These are phyloP conservation scores for Panulirus ornatus DNA, from an alignment of 1,140 invertebrate species.

Conservation along the genomic window DNA sequence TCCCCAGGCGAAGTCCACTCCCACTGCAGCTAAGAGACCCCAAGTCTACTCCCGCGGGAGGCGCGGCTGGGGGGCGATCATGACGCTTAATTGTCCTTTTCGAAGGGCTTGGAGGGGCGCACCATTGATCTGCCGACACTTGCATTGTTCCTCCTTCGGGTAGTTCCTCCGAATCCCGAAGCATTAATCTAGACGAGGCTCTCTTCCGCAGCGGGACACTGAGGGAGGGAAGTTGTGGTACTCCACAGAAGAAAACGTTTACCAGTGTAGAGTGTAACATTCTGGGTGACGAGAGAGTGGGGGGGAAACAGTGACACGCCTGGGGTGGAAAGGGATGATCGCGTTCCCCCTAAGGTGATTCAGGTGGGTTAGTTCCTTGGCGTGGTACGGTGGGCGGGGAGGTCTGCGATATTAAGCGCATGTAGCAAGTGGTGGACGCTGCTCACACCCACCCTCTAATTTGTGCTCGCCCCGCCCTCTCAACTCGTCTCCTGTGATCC, in stretches of 20 bases:
- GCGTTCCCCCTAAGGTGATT: not conserved
- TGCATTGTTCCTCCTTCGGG: not conserved
- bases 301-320: no score
- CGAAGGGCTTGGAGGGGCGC: slow-evolving; percentile 24
- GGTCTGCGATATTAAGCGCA: slow-evolving; percentile 55
- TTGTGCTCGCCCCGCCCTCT: slow-evolving; percentile 51
- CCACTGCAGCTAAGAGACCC: slow-evolving; percentile 49
- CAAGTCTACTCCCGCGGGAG: slow-evolving; percentile 37
- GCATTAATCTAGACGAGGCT: not conserved
- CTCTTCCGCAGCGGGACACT: not conserved
- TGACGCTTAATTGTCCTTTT: slow-evolving; percentile 56
- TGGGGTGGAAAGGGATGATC: no score
- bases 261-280: not conserved
- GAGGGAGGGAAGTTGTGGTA: not conserved
- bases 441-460: slow-evolving; percentile 66
- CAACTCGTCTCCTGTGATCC: slow-evolving; percentile 3
- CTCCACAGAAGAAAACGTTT: not conserved
- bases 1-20: slow-evolving; percentile 5
- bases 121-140: slow-evolving; percentile 32
- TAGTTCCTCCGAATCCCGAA: not conserved
- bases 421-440: slow-evolving; percentile 51
- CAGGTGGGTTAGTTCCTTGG: not conserved
- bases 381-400: slow-evolving; percentile 42
- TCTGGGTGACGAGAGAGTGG: not conserved
- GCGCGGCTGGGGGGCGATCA: slow-evolving; percentile 50